Conservation (phyloP, 2,113 vertebrate genomes). For the Naja naja region DNA sequence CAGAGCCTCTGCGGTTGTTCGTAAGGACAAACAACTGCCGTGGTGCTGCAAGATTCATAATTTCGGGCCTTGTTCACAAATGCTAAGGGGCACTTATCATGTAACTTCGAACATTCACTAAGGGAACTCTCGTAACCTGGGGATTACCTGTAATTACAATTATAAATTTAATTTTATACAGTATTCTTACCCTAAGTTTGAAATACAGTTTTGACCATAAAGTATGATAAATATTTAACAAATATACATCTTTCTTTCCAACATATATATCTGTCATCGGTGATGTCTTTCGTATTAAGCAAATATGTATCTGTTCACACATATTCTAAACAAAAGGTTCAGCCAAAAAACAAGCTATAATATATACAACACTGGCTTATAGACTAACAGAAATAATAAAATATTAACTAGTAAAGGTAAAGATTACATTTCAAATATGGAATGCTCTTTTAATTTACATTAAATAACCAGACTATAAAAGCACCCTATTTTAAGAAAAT, state of each 20-base stretch:
- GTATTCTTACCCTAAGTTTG: neutral
- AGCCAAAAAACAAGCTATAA: neutral
- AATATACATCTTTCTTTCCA: neutral
- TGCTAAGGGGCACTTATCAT: too few relatives aligned
- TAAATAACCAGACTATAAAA: neutral
- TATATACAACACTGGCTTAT: neutral
- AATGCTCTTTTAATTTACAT: neutral
- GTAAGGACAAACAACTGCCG: too few relatives aligned
- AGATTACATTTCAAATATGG: neutral
- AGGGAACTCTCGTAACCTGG: too few relatives aligned
- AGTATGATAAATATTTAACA: neutral
- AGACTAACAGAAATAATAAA: neutral
- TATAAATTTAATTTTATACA: neutral
- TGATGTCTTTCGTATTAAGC: neutral
- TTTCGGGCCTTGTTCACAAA: too few relatives aligned
- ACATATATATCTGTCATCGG: conserved; percentile 5
- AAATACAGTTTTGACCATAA: conserved; percentile 14
- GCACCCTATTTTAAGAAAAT: neutral
- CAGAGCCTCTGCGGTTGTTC: too few relatives aligned
- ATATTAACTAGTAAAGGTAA: neutral
- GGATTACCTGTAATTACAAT: neutral
- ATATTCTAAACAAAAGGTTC: neutral
- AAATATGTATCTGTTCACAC: neutral
- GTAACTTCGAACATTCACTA: too few relatives aligned
- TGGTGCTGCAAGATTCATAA: too few relatives aligned